Percentiles rank a stretch among this genome's conserved stretches.
Conservation (phyloP, 2,113 vertebrate species). For the Paramormyrops kingsleyae region DNA sequence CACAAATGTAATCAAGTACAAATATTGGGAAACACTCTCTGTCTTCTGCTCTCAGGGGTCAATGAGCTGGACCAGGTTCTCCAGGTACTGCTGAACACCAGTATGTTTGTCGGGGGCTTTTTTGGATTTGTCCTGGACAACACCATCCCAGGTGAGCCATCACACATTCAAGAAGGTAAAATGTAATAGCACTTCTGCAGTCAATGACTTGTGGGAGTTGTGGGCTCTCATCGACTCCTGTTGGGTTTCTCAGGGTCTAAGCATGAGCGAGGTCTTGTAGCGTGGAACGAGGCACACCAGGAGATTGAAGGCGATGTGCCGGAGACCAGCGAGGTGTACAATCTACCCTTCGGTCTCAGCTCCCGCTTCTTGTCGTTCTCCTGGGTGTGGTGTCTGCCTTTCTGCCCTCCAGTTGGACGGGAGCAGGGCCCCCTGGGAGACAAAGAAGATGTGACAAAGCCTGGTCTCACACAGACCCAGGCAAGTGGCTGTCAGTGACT, state of each 20-base stretch:
- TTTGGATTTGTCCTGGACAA: slow-evolving; percentile 89
- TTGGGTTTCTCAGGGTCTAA: slow-evolving; percentile 64
- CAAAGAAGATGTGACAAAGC: slow-evolving; percentile 34
- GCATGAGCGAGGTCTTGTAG: slow-evolving; percentile 75
- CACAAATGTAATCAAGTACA: background rate
- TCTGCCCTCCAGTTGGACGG: slow-evolving; percentile 63
- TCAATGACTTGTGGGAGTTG: background rate
- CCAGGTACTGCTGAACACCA: slow-evolving; percentile 86
- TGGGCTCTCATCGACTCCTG: background rate
- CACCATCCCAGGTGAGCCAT: slow-evolving; percentile 80
- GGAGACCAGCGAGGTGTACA: slow-evolving; percentile 65
- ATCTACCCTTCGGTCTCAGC: slow-evolving; percentile 76
- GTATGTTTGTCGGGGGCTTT: slow-evolving; percentile 92
- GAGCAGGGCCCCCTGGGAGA: slow-evolving; percentile 28
- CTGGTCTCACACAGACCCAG: slow-evolving; percentile 38
- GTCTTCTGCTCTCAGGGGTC: slow-evolving; percentile 61
- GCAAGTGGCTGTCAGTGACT: slow-evolving; percentile 9
- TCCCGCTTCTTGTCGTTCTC: slow-evolving; percentile 49
- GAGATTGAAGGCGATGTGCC: slow-evolving; percentile 46
- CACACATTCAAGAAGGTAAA: background rate
- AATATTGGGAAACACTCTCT: background rate
- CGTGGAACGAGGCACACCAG: slow-evolving; percentile 70
- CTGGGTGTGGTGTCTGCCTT: slow-evolving; percentile 58
- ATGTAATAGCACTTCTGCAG: background rate
- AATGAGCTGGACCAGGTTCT: slow-evolving; percentile 80